Percentiles rank a stretch among this genome's conserved stretches.
Conservation (phyloP, 2,797 vertebrate genomes). For the Diceros bicornis region DNA sequence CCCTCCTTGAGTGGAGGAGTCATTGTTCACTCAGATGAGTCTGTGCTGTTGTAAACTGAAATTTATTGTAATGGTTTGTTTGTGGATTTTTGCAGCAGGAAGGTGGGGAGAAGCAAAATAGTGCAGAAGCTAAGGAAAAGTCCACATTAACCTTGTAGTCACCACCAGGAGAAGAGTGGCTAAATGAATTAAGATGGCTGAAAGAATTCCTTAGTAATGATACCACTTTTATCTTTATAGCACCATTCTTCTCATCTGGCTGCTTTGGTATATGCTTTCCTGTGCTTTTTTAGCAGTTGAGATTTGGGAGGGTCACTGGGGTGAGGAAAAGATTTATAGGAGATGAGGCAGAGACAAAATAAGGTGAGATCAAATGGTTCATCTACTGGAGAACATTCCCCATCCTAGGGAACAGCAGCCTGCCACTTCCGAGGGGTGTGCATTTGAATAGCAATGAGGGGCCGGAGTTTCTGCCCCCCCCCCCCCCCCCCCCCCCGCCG, state of each 20-base stretch:
- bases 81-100: not conserved
- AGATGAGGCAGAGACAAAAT: constrained; percentile 60
- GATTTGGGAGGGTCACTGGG: constrained; percentile 60
- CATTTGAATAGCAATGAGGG: not conserved
- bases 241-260: constrained; percentile 58
- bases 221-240: constrained; percentile 47
- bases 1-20: not conserved
- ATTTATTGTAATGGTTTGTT: constrained; percentile 46
- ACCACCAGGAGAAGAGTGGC: not conserved
- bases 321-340: constrained; percentile 75
- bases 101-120: not conserved
- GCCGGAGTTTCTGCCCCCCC: not conserved
- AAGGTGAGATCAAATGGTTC: constrained; percentile 52
- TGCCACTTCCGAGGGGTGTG: not conserved
- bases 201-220: not conserved
- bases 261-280: constrained; percentile 26
- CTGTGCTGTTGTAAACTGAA: constrained; percentile 55
- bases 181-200: not conserved
- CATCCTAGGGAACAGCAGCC: not conserved
- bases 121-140: constrained; percentile 39
- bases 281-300: constrained; percentile 32
- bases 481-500: too few species aligned
- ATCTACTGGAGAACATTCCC: not conserved
- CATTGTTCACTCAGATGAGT: constrained; percentile 33
- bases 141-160: constrained; percentile 55